phyloP scores from a whole-genome alignment of 2,113 vertebrate species.

The human region DNA sequence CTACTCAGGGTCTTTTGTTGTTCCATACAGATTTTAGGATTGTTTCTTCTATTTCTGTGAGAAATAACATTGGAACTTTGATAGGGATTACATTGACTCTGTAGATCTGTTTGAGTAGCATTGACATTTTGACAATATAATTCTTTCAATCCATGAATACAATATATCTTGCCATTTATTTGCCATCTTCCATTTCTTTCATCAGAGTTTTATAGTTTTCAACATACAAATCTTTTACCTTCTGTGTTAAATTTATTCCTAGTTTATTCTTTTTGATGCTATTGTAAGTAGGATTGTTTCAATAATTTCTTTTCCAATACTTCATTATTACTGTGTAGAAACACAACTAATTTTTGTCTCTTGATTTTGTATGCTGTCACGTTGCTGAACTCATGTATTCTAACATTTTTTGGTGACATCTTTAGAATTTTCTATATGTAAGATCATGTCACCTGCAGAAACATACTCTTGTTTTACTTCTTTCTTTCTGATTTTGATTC shows the following conservation, averaged over 20 bases:
- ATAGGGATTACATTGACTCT: background rate
- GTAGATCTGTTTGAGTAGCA: background rate
- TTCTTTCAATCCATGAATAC: background rate
- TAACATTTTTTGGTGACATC: background rate
- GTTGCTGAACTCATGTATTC: background rate
- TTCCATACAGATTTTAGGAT: background rate
- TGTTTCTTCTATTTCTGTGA: background rate
- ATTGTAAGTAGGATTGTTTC: background rate
- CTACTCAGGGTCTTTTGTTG: background rate
- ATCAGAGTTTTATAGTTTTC: background rate
- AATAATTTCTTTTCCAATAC: background rate
- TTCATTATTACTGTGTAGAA: background rate
- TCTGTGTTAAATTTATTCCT: background rate
- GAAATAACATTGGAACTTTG: background rate
- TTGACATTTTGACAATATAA: background rate
- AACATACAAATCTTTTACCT: background rate
- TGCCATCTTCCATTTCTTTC: background rate
- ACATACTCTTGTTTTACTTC: background rate
- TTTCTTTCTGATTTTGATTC: background rate
- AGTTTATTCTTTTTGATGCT: background rate
- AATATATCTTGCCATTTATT: background rate
- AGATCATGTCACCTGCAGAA: background rate
- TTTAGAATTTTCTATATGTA: background rate
- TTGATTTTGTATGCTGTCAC: background rate
- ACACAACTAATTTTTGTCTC: background rate